Percentiles rank a stretch among this genome's conserved stretches.
phyloP scores from a whole-genome alignment of 2,113 vertebrate genomes.

The Megaceryle maxima region DNA sequence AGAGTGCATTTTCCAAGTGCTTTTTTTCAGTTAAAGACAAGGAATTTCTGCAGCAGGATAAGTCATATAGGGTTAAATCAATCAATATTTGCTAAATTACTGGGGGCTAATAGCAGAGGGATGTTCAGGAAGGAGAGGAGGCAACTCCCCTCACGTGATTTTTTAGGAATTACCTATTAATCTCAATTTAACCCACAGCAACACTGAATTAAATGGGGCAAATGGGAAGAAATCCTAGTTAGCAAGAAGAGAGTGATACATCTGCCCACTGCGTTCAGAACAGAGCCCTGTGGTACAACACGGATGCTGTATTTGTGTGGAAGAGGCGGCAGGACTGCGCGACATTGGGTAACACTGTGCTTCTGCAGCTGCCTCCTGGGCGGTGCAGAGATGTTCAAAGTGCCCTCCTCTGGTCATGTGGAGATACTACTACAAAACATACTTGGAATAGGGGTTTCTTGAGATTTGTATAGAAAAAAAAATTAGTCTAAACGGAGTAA shows the following conservation, averaged over 20 bases:
- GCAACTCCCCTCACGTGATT: neutral
- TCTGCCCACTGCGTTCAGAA: conserved; percentile 27
- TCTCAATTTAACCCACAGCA: neutral
- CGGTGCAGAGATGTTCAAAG: conserved; percentile 72
- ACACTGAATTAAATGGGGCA: neutral
- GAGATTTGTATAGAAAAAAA: neutral
- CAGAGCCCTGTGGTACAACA: conserved; percentile 41
- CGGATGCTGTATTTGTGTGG: conserved; percentile 54
- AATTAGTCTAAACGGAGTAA: conserved; percentile 12
- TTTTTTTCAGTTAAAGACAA: conserved; percentile 15
- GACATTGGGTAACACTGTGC: conserved; percentile 75
- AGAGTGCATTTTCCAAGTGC: conserved; percentile 43
- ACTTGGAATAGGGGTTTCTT: conserved; percentile 43
- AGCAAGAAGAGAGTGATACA: neutral
- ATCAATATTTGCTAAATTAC: conserved; percentile 46
- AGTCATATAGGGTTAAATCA: conserved; percentile 38
- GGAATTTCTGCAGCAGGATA: conserved; percentile 21
- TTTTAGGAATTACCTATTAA: conserved; percentile 25
- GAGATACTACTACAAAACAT: conserved; percentile 63
- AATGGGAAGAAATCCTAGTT: neutral
- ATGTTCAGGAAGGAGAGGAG: conserved; percentile 3
- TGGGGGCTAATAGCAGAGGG: conserved; percentile 34
- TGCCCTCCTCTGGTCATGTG: conserved; percentile 79
- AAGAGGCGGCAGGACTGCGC: conserved; percentile 47
- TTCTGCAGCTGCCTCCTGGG: conserved; percentile 65